These are phyloP conservation scores for Pteronura brasiliensis DNA, from an alignment of 2,113 vertebrate genomes.

Conservation along the genomic window DNA sequence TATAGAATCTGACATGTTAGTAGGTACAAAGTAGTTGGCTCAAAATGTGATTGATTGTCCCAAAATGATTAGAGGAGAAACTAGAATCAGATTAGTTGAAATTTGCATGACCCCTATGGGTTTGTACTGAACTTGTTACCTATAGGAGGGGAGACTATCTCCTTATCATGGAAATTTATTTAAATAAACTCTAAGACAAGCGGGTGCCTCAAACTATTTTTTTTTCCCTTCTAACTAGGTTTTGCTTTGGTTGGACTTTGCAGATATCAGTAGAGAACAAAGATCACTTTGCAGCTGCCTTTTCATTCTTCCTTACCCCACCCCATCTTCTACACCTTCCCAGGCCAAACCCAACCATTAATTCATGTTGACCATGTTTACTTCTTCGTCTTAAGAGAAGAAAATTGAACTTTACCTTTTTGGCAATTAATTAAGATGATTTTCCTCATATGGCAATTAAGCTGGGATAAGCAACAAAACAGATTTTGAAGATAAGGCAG, in stretches of 20 bases:
- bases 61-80: slow-evolving; percentile 20
- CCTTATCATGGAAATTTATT: neutral
- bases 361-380: neutral
- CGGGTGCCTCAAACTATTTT: neutral
- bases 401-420: neutral
- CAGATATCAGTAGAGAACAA: neutral
- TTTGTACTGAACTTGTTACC: neutral
- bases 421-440: neutral
- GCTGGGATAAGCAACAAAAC: neutral
- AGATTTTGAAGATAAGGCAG: slow-evolving; percentile 15
- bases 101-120: neutral
- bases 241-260: neutral
- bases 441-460: neutral
- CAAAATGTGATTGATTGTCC: slow-evolving; percentile 10
- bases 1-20: neutral
- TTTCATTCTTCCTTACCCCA: neutral
- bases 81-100: neutral
- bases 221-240: neutral
- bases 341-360: neutral
- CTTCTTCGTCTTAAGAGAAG: neutral
- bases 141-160: neutral
- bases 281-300: neutral
- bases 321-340: neutral
- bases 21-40: neutral
- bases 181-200: neutral